phyloP scores from a whole-genome alignment of 1,140 invertebrate species.

The Apocrypta bakeri region DNA sequence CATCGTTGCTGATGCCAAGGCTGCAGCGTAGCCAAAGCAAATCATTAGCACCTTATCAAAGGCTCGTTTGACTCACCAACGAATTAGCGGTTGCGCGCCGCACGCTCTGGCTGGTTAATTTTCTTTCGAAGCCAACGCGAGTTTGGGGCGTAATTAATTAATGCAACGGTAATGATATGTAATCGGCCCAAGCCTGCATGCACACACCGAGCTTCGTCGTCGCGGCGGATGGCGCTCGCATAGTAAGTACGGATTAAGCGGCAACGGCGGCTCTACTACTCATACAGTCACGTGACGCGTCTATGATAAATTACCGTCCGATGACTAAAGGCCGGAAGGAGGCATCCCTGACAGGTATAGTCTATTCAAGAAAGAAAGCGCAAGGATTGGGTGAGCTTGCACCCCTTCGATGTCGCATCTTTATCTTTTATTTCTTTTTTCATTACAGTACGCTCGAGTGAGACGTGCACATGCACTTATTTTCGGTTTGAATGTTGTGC shows the following conservation, averaged over 20 bases:
- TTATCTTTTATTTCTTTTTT: slow-evolving; percentile 33
- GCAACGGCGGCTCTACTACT: slow-evolving; percentile 22
- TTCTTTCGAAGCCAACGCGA: slow-evolving; percentile 39
- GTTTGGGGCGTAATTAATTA: slow-evolving; percentile 64
- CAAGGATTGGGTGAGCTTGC: slow-evolving; percentile 17
- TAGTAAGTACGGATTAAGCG: slow-evolving; percentile 66
- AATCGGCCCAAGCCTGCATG: slow-evolving; percentile 58
- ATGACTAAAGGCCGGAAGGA: slow-evolving; percentile 71
- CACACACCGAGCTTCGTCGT: slow-evolving; percentile 53
- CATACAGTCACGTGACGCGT: slow-evolving; percentile 62
- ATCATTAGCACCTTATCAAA: slow-evolving; percentile 52
- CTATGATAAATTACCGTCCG: slow-evolving; percentile 69
- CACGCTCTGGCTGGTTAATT: slow-evolving; percentile 10
- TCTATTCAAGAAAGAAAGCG: slow-evolving; percentile 49
- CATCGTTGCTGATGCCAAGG: neutral
- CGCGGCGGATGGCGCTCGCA: slow-evolving; percentile 62
- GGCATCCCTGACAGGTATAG: slow-evolving; percentile 53
- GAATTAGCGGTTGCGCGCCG: slow-evolving; percentile 3
- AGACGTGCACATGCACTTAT: neutral
- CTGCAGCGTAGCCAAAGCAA: neutral
- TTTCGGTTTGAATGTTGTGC: neutral
- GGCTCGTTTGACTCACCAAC: slow-evolving; percentile 35
- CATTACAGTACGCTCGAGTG: slow-evolving; percentile 38
- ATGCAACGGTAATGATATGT: slow-evolving; percentile 70
- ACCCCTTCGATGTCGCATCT: slow-evolving; percentile 24